phyloP scores from a whole-genome alignment of 2,888 invertebrate genomes.

The Morpho deidamia region DNA sequence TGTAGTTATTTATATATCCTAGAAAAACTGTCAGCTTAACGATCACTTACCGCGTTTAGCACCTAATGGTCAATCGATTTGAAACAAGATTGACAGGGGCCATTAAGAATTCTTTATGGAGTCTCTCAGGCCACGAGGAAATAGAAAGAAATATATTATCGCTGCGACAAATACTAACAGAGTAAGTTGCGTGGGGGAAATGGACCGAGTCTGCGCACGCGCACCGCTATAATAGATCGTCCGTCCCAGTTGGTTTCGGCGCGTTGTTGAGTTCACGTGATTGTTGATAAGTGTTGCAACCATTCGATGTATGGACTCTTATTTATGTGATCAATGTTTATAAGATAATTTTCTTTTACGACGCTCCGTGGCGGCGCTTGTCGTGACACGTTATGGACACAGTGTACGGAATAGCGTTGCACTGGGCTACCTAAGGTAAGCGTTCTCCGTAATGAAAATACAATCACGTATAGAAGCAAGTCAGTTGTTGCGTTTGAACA shows the following conservation, averaged over 20 bases:
- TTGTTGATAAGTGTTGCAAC: conserved; percentile 48
- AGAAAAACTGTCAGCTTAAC: neutral
- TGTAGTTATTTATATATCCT: conserved; percentile 3
- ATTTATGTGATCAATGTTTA: conserved; percentile 29
- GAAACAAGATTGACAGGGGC: conserved; percentile 11
- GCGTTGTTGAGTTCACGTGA: conserved; percentile 71
- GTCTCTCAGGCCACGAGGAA: conserved; percentile 17
- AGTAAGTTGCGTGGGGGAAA: conserved; percentile 74
- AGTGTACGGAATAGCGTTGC: conserved; percentile 28
- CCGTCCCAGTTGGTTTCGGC: conserved; percentile 74
- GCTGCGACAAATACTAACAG: conserved; percentile 58
- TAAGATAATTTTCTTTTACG: conserved; percentile 19
- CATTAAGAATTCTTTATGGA: conserved; percentile 11
- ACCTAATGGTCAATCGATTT: conserved; percentile 5
- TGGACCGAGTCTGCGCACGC: conserved; percentile 71
- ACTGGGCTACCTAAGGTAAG: conserved; percentile 34
- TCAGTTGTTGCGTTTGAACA: neutral
- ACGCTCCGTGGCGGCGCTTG: conserved; percentile 14
- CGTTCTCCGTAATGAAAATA: conserved; percentile 4
- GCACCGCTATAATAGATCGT: conserved; percentile 72
- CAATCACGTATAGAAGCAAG: neutral
- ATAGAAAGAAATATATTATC: conserved; percentile 34
- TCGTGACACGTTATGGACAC: conserved; percentile 26
- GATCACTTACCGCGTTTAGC: neutral
- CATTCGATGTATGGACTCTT: conserved; percentile 25